These are phyloP conservation scores for Mormyrus lacerda DNA, from an alignment of 2,113 vertebrate genomes.

Conservation along the genomic window DNA sequence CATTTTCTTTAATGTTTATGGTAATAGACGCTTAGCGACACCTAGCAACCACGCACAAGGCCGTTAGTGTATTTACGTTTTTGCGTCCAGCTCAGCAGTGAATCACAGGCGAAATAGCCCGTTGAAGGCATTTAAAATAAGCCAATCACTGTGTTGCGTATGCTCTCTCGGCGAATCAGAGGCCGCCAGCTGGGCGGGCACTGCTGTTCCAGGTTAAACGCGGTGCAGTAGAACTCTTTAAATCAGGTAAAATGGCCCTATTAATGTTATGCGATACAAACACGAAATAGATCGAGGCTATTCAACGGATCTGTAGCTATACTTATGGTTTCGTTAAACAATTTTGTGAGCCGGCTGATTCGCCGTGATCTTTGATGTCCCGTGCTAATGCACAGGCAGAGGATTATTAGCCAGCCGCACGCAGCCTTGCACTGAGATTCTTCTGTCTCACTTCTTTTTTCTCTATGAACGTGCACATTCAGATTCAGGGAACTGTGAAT, in stretches of 20 bases:
- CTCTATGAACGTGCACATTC: background rate
- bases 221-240: background rate
- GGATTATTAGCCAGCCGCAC: background rate
- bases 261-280: background rate
- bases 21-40: background rate
- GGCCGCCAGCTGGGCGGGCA: background rate
- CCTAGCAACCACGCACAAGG: conserved; percentile 4
- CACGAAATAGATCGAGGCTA: background rate
- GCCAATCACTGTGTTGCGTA: conserved; percentile 20
- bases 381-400: background rate
- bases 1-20: background rate
- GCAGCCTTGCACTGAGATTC: background rate
- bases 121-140: conserved; percentile 3
- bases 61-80: conserved; percentile 9
- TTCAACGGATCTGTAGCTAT: background rate
- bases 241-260: background rate
- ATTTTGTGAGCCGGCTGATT: background rate
- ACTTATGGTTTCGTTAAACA: background rate
- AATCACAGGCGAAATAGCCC: background rate
- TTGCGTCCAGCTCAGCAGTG: background rate
- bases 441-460: background rate
- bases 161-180: conserved; percentile 13
- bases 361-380: background rate
- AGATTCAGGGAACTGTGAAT: background rate
- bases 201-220: background rate